phyloP scores from a whole-genome alignment of 2,113 vertebrate genomes.

The Trogon surrucura region DNA sequence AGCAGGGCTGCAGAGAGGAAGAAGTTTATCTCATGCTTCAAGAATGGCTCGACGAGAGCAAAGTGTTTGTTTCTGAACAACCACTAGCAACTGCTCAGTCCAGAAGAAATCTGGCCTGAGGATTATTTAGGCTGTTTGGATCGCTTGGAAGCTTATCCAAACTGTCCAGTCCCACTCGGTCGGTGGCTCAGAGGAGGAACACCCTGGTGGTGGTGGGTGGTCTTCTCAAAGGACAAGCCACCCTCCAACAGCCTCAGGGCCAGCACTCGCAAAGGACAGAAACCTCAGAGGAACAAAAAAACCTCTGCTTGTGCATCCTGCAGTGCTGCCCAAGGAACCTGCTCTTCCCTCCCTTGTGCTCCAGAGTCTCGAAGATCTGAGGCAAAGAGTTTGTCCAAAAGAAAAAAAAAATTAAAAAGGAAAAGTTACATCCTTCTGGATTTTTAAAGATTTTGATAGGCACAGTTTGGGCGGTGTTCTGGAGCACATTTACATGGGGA shows the following conservation, averaged over 20 bases:
- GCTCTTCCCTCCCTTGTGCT: background rate
- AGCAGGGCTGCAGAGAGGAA: background rate
- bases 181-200: background rate
- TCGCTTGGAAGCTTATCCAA: background rate
- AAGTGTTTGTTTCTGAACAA: background rate
- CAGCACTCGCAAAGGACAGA: background rate
- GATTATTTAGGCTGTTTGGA: background rate
- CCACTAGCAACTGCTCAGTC: slow-evolving; percentile 14
- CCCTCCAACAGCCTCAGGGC: fast-evolving
- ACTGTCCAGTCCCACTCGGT: background rate
- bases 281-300: background rate
- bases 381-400: background rate
- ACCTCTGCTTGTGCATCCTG: background rate
- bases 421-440: too few species aligned
- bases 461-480: background rate
- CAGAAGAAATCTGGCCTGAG: background rate
- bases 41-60: background rate
- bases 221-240: fast-evolving
- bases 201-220: fast-evolving
- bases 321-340: background rate
- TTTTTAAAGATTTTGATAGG: background rate
- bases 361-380: background rate
- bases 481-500: fast-evolving
- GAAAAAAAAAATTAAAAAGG: too few species aligned
- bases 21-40: background rate